Evolutionary conservation across 1,140 invertebrate genomes (phyloP), one percentile per base, ranked within the genome.

Genomic region (Drosophila watanabei): DNA sequence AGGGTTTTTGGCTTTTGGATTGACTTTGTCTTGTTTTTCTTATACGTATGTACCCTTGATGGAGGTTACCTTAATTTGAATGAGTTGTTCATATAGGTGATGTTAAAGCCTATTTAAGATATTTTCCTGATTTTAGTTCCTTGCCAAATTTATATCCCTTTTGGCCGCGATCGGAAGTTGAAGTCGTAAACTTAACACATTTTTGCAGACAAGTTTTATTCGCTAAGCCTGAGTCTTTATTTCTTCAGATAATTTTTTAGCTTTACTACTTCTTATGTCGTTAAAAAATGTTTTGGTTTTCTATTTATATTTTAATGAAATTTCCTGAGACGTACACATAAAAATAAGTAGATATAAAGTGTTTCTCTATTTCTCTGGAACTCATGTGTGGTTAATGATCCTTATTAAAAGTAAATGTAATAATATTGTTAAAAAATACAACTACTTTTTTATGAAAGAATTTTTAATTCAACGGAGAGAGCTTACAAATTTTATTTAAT

Each of bases 1-100:
- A 69, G 41, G 62, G 41, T 79, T 66, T 65, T 73, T 70, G 62
- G 57, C 37, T 48, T 52, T 48, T 75, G 60, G 52, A 46, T 63
- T 61, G 56, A 54, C 58, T 52, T 39, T 79, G 63, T 45, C 13
- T 18, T 33, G 57, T 28, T 58, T 58, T 37, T 43, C 18, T 45
- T 41, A 52, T 60, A 57, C 33, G 43, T 72, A 62, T 37, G 43
- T 72, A 62, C 30, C 70, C 70, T 73, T 73, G 68, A 71, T 11
- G 43, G 49, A 52, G 68, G 62, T 61, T 63, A 28, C 30, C 43
- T 32, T 33, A 7, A 45, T 14, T 62, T 18, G 6, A 41, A 41
- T 33, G 14, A 16, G 14, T 4, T 28, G 8, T 13, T 7, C 9
- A 0, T 28, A 48, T 35, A 24, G 32, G 51, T 20, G 18, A 35